Evolutionary conservation across 1,140 invertebrate genomes (phyloP).

Genomic region (Ladona fulva): DNA sequence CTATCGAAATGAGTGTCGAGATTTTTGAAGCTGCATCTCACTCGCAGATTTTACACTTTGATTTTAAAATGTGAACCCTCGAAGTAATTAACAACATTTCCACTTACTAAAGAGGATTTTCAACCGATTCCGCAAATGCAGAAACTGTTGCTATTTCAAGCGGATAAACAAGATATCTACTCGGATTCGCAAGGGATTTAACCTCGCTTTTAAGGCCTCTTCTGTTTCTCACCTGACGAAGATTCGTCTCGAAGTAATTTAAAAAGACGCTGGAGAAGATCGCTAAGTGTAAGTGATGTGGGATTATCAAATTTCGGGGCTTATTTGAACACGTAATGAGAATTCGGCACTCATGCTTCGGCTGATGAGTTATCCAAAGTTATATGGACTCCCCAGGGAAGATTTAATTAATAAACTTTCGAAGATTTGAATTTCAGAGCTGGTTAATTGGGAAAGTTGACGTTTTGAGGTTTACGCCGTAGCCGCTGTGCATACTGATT

Average conservation of each 20-base stretch:
- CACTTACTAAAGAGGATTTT: no score
- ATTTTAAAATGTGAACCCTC: no score
- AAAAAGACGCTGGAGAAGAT: neutral
- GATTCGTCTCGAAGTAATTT: neutral
- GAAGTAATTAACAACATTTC: no score
- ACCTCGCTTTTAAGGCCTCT: no score
- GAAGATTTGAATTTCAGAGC: neutral
- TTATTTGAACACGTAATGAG: neutral
- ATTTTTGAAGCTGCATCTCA: no score
- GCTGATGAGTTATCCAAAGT: neutral
- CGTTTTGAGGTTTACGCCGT: neutral
- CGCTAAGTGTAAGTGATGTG: neutral
- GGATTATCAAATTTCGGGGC: neutral
- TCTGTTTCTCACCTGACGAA: no score
- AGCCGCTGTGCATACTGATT: neutral
- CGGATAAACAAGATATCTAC: no score
- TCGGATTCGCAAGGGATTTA: no score
- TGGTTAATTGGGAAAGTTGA: neutral
- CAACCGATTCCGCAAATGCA: no score
- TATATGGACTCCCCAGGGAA: neutral
- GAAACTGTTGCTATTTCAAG: no score
- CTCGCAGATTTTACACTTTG: no score
- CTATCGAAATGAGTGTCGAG: no score
- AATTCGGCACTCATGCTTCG: neutral
- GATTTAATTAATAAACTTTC: slow-evolving; percentile 4